These are phyloP conservation scores for Andrena bicolor DNA, from an alignment of 2,888 invertebrate species.

Conservation along the genomic window DNA sequence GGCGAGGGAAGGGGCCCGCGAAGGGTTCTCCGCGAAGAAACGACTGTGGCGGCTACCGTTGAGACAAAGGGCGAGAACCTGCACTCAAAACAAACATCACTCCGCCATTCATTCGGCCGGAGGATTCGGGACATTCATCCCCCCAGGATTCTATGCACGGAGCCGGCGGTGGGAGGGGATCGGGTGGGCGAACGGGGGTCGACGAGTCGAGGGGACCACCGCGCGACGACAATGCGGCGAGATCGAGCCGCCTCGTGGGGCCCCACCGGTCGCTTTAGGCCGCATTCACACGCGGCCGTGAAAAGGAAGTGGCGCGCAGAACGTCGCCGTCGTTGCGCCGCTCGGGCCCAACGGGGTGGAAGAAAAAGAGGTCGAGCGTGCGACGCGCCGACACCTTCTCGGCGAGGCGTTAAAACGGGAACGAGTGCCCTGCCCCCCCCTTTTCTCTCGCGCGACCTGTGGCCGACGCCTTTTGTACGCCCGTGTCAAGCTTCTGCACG, in stretches of 20 bases:
- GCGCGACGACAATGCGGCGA: slow-evolving; percentile 71
- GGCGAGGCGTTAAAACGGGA: slow-evolving; percentile 59
- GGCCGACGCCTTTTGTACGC: slow-evolving; percentile 49
- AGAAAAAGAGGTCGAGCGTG: slow-evolving; percentile 67
- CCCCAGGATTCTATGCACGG: slow-evolving; percentile 41
- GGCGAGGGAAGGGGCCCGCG: slow-evolving; percentile 7
- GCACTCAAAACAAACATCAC: slow-evolving; percentile 84
- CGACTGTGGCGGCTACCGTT: slow-evolving; percentile 74
- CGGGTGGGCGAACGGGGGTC: slow-evolving; percentile 6
- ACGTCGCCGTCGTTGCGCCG: slow-evolving; percentile 41
- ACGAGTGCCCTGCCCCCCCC: slow-evolving; percentile 18
- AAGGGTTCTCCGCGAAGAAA: slow-evolving; percentile 42
- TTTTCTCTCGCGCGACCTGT: slow-evolving; percentile 6
- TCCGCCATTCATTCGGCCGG: slow-evolving; percentile 74
- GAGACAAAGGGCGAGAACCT: slow-evolving; percentile 82
- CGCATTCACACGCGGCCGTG: slow-evolving; percentile 80
- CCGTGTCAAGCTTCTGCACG: slow-evolving; percentile 31
- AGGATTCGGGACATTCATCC: slow-evolving; percentile 75
- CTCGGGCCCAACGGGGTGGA: slow-evolving; percentile 36
- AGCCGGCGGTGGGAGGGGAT: neutral
- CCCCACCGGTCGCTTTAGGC: slow-evolving; percentile 60
- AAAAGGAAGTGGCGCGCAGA: slow-evolving; percentile 76
- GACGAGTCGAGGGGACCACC: slow-evolving; percentile 54
- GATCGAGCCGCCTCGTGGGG: slow-evolving; percentile 71
- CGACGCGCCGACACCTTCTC: slow-evolving; percentile 76